Evolutionary conservation across 2,888 invertebrate species (phyloP).

Genomic region (Alloplasta piceator): DNA sequence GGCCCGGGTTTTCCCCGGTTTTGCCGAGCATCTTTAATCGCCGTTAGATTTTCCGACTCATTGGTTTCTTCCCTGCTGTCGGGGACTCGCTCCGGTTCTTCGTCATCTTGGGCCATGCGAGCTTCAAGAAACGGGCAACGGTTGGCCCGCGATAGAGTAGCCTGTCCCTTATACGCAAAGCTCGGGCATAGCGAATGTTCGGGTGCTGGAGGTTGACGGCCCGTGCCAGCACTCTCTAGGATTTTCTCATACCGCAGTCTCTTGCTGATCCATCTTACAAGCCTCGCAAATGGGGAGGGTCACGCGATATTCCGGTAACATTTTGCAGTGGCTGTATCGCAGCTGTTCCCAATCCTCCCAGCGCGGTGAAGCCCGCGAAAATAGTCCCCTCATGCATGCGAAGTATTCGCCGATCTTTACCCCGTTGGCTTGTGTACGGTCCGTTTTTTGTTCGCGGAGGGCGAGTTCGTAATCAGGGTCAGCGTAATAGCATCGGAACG

Average conservation of each 20-base stretch:
- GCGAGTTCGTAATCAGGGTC: conserved; percentile 43
- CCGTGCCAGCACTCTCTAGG: not conserved
- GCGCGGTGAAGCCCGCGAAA: conserved; percentile 18
- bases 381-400: conserved; percentile 25
- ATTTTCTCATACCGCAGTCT: conserved; percentile 6
- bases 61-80: too few relatives aligned
- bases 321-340: conserved; percentile 10
- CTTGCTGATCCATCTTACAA: not conserved
- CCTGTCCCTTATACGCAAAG: not conserved
- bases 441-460: conserved; percentile 19
- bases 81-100: not conserved
- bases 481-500: conserved; percentile 6
- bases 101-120: not conserved
- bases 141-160: not conserved
- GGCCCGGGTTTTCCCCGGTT: conserved; percentile 28
- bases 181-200: conserved; percentile 42
- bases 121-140: not conserved
- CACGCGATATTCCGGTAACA: conserved; percentile 7
- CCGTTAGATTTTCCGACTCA: too few relatives aligned
- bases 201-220: conserved; percentile 9
- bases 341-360: conserved; percentile 21
- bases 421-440: too few relatives aligned
- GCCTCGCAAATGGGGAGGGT: not conserved
- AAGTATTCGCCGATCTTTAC: conserved; percentile 2
- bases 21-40: not conserved